Evolutionary conservation across 2,888 invertebrate genomes (phyloP).

Genomic region (Pseudoips prasinana): DNA sequence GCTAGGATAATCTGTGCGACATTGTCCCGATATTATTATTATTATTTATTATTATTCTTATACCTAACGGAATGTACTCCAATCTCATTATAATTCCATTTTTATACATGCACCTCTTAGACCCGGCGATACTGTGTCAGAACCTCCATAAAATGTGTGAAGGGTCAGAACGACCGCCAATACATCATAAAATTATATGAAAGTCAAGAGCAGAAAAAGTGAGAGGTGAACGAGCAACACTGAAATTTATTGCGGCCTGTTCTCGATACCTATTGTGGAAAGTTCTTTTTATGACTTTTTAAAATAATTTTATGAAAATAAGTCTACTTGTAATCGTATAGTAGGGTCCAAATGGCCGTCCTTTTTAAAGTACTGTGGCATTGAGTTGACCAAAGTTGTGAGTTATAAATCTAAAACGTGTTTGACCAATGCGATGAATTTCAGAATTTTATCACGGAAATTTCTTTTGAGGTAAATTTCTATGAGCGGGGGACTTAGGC

Average conservation of each 20-base stretch:
- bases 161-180: slow-evolving; percentile 75
- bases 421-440: slow-evolving; percentile 13
- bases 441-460: slow-evolving; percentile 17
- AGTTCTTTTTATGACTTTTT: slow-evolving; percentile 63
- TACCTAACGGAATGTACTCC: slow-evolving; percentile 2
- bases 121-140: slow-evolving; percentile 45
- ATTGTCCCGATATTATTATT: too few relatives aligned
- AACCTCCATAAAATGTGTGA: slow-evolving; percentile 73
- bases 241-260: slow-evolving; percentile 76
- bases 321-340: slow-evolving; percentile 45
- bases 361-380: slow-evolving; percentile 18
- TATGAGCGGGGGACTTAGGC: slow-evolving; percentile 36
- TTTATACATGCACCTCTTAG: slow-evolving; percentile 26
- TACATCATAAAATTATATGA: slow-evolving; percentile 82
- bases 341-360: slow-evolving; percentile 27
- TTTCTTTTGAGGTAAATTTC: slow-evolving; percentile 19
- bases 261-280: slow-evolving; percentile 76
- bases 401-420: slow-evolving; percentile 22
- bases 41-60: too few relatives aligned
- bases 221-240: slow-evolving; percentile 68
- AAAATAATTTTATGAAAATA: slow-evolving; percentile 67
- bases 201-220: slow-evolving; percentile 78
- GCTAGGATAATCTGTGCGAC: too few relatives aligned
- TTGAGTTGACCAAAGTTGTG: slow-evolving; percentile 16
- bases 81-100: slow-evolving; percentile 27